A percentile compares a stretch with the other conserved stretches of the same genome.
Conservation (phyloP, 2,113 vertebrate species). For the Pterocles gutturalis region DNA sequence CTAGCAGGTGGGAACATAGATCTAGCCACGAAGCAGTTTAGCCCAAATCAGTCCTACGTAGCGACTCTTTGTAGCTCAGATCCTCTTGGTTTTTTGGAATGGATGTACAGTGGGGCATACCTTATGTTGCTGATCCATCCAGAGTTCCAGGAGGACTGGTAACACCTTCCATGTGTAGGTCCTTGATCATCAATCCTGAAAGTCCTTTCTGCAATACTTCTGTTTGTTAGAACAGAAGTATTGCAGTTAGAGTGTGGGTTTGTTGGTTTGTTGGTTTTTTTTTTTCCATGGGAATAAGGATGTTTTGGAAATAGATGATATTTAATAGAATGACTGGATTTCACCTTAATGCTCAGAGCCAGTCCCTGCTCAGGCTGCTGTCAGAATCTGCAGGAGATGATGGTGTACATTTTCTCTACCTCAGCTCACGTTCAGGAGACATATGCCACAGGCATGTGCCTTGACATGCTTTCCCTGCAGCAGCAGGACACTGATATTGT, state of each 20-base stretch:
- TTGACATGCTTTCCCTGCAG: not conserved
- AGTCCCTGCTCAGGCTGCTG: not conserved
- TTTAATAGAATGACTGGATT: not conserved
- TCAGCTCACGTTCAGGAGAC: not conserved
- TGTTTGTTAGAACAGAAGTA: not conserved
- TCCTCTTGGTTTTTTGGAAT: not conserved
- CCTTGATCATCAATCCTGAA: not conserved
- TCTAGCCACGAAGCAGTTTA: not conserved
- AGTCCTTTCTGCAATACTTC: not conserved
- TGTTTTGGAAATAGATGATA: not conserved
- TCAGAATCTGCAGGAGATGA: not conserved
- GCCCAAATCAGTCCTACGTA: rapidly evolving
- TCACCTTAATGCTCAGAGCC: not conserved
- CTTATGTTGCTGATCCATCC: not conserved
- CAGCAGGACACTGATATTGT: not conserved
- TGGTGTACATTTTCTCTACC: not conserved
- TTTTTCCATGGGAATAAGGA: no score
- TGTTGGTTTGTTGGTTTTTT: no score
- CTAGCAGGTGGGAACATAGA: not conserved
- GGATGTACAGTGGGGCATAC: not conserved
- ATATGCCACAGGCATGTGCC: rapidly evolving
- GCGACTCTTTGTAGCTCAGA: not conserved
- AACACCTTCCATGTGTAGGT: not conserved
- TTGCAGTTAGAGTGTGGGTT: no score
- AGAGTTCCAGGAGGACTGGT: not conserved